These are phyloP conservation scores for Mallotus villosus DNA, from an alignment of 2,797 vertebrate species.

Conservation along the genomic window DNA sequence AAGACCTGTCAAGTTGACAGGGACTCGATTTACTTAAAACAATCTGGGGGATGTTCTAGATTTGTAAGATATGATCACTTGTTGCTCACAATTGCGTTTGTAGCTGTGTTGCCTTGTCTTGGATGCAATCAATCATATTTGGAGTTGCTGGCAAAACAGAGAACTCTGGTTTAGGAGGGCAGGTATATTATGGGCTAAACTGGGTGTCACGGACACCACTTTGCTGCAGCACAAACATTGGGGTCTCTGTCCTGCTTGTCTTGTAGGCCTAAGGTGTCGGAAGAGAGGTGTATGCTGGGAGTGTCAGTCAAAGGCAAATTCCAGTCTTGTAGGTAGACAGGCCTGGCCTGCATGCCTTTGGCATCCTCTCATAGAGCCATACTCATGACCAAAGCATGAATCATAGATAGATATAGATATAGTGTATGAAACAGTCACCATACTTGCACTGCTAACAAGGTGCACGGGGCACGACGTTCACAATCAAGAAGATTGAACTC, in stretches of 20 bases:
- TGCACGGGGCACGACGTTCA: too few relatives aligned
- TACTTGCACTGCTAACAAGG: too few relatives aligned
- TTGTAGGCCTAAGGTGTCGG: background rate
- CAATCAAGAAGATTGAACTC: too few relatives aligned
- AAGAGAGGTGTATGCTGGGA: background rate
- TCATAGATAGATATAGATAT: too few relatives aligned
- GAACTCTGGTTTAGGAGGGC: conserved; percentile 29
- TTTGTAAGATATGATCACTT: conserved; percentile 40
- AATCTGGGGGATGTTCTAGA: too few relatives aligned
- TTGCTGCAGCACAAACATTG: conserved; percentile 30
- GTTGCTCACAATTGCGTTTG: conserved; percentile 17
- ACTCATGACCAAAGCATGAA: background rate
- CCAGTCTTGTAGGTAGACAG: background rate
- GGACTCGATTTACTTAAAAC: too few relatives aligned
- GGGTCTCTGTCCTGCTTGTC: conserved; percentile 33
- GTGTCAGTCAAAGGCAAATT: background rate
- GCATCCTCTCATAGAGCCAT: background rate
- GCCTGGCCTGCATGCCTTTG: background rate
- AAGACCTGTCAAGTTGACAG: too few relatives aligned
- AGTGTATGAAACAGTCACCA: too few relatives aligned
- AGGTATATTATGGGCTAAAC: conserved; percentile 19
- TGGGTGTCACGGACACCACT: conserved; percentile 62
- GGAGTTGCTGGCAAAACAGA: background rate
- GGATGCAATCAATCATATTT: background rate
- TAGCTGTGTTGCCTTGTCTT: conserved; percentile 10